Conservation (phyloP, 2,113 vertebrate genomes). For the Phalacrocorax carbo region DNA sequence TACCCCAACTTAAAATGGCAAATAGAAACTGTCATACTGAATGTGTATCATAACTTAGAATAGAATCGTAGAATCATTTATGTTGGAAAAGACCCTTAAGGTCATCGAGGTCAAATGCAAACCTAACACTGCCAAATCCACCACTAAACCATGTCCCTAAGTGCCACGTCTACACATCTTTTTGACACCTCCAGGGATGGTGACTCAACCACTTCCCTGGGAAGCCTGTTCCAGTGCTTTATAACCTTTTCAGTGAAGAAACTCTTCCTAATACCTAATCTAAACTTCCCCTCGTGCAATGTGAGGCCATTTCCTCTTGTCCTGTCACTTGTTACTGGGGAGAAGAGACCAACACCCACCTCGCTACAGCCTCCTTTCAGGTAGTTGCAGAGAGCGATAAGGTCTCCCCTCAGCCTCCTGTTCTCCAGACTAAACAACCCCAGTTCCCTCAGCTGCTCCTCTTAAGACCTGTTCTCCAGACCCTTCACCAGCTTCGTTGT, state of each 20-base stretch:
- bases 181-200: neutral
- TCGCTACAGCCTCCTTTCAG: neutral
- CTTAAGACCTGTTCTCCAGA: neutral
- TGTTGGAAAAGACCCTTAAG: no score
- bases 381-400: fast-evolving
- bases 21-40: neutral
- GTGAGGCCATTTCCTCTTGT: neutral
- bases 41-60: neutral
- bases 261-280: neutral
- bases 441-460: neutral
- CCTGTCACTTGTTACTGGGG: neutral
- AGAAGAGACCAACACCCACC: neutral
- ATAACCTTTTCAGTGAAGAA: fast-evolving
- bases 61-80: neutral
- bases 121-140: neutral
- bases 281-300: fast-evolving
- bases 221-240: neutral
- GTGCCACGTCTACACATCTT: fast-evolving
- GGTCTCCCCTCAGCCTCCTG: neutral
- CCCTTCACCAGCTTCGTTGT: fast-evolving
- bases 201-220: neutral
- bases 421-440: neutral
- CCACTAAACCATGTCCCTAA: neutral
- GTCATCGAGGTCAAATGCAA: no score
- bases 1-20: neutral